Base-by-base conservation (phyloP, 53 echinoderm and acorn worm genomes). In the Glandiceps talaboti region DNA sequence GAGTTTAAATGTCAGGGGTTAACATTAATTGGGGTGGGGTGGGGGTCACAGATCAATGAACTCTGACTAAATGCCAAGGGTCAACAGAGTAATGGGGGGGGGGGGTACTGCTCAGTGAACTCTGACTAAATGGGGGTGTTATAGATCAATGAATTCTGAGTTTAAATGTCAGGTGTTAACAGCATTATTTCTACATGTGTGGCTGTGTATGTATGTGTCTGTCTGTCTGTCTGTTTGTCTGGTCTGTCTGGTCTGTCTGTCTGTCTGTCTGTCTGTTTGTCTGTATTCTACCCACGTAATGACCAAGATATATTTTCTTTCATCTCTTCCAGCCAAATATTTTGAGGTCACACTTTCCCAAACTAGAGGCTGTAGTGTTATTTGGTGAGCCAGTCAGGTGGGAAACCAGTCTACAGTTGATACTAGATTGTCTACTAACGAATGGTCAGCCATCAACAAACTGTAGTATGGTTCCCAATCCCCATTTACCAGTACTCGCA, bases 331-430 rank as follows among this genome's bases (percentile, higher is more conserved):
- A 91, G 91, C 74, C 83, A 45, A 12, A 20, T 64, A 30, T 77
- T 0, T 73, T 83, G 27, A 83, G 81, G 30, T n/a, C 72, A 33
- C 79, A 79, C 33, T 84, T 90, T 30, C 87, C 95, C 12, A 88
- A 85, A 0, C 90, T 95, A 33, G 95, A 95, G 77, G 95, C 92
- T 14, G 83, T 95, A 29, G 90, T 95, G 30, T 80, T 95, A 32
- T 92, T 95, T 79, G 95, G 95, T 74, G 95, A 95, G 80, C 95
- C 92, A 14, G 87, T 92, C 31, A 87, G 92, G 84, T 95, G 95
- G 95, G 95, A 95, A 89, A 90, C 92, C 29, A 92, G 81, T 73
- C 82, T 95, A 27, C 95, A 95, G 89, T 82, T 95, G 72, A 88
- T 95, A 33, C 80, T 95, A 30, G 95, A 95, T 80, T 81, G 84